These are phyloP conservation scores for Microcaecilia unicolor DNA, from an alignment of 2,797 vertebrate species.

Conservation along the genomic window DNA sequence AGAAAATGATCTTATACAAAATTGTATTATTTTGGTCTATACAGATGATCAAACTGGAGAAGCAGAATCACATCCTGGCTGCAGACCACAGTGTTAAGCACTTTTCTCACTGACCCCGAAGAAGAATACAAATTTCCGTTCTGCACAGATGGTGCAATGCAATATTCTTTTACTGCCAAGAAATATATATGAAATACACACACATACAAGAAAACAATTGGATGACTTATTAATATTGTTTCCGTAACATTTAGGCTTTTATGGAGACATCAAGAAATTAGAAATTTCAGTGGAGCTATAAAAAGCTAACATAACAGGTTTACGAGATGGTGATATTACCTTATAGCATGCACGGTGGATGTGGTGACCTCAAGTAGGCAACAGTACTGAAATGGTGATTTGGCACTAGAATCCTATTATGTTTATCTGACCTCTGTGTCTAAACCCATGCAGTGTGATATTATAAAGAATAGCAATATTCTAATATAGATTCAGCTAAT, in stretches of 20 bases:
- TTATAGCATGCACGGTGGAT: too few relatives aligned
- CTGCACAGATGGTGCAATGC: slow-evolving; percentile 30
- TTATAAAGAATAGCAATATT: too few relatives aligned
- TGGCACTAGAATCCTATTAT: too few relatives aligned
- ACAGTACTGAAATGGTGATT: slow-evolving; percentile 6
- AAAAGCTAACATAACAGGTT: slow-evolving; percentile 1
- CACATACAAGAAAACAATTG: slow-evolving; percentile 15
- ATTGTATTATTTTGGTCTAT: not conserved
- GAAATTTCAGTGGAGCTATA: too few relatives aligned
- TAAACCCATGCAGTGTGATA: too few relatives aligned
- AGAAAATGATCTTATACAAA: not conserved
- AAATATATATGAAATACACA: slow-evolving; percentile 28
- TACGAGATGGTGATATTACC: too few relatives aligned
- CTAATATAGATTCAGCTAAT: too few relatives aligned
- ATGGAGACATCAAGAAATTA: slow-evolving; percentile 37
- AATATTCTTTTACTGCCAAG: slow-evolving; percentile 38
- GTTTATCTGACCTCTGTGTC: too few relatives aligned
- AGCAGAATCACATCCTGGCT: slow-evolving; percentile 2
- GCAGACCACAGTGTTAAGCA: slow-evolving; percentile 12
- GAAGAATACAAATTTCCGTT: slow-evolving; percentile 33
- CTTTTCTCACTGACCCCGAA: slow-evolving; percentile 39
- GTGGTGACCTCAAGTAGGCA: too few relatives aligned
- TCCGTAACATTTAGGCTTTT: slow-evolving; percentile 44
- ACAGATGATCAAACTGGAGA: too few relatives aligned
- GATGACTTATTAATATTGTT: slow-evolving; percentile 47